phyloP scores from a whole-genome alignment of 2,888 invertebrate genomes.

The Atrina japonica region DNA sequence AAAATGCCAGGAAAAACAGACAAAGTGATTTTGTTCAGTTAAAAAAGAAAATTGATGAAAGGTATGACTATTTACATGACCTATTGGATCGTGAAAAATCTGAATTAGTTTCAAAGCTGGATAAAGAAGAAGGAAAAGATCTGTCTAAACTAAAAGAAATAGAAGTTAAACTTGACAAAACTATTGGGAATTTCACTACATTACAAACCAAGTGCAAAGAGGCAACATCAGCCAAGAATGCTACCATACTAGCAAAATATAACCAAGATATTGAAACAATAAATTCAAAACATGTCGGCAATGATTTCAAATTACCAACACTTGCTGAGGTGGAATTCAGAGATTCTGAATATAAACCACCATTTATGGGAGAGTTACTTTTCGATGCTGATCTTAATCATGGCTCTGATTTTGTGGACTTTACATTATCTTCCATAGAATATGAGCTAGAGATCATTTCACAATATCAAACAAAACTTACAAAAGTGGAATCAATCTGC shows the following conservation, averaged over 20 bases:
- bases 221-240: too few relatives aligned
- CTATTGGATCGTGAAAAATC: not conserved
- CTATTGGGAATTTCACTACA: not conserved
- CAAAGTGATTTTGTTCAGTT: not conserved
- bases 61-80: not conserved
- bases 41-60: not conserved
- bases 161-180: not conserved
- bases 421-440: not conserved
- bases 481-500: conserved; percentile 20
- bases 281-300: too few relatives aligned
- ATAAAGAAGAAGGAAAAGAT: conserved; percentile 6
- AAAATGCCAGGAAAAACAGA: not conserved
- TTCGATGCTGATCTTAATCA: not conserved
- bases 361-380: not conserved
- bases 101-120: not conserved
- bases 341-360: too few relatives aligned
- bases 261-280: too few relatives aligned
- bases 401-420: conserved; percentile 3
- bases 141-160: not conserved
- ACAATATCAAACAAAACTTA: conserved; percentile 16
- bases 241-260: too few relatives aligned
- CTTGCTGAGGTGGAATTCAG: too few relatives aligned
- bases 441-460: conserved; percentile 7
- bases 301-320: too few relatives aligned
- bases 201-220: too few relatives aligned